Percentiles rank a stretch among this genome's conserved stretches.
Evolutionary conservation across 2,797 vertebrate genomes (phyloP).

Genomic region (Alca torda): DNA sequence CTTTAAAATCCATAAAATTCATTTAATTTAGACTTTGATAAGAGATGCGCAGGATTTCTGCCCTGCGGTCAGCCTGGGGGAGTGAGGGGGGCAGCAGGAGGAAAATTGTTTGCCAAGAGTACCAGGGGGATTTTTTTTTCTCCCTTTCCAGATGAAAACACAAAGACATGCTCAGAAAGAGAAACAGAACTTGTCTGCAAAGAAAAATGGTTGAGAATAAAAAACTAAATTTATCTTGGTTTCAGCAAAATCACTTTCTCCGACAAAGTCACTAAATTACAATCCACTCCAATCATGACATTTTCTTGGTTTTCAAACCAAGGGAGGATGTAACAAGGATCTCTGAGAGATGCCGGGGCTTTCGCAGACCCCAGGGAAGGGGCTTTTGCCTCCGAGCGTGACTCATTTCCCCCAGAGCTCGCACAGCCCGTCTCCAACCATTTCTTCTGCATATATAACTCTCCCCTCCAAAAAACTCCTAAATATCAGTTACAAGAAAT

Average conservation of each 20-base stretch:
- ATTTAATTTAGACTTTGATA: not conserved
- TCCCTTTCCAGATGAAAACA: not conserved
- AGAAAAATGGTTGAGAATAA: not conserved
- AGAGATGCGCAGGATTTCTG: not conserved
- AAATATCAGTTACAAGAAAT: not conserved
- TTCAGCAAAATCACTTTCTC: not conserved
- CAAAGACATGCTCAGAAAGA: not conserved
- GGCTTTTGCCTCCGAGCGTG: fast-evolving
- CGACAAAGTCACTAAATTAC: not conserved
- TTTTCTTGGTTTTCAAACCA: not conserved
- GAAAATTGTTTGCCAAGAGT: not conserved
- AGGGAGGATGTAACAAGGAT: not conserved
- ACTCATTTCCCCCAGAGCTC: not conserved
- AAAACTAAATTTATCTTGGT: not conserved
- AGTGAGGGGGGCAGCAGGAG: not conserved
- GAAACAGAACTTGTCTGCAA: not conserved
- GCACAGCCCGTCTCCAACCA: not conserved
- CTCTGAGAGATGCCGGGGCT: not conserved
- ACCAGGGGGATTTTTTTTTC: not conserved
- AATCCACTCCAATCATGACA: not conserved
- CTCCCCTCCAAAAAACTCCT: not conserved
- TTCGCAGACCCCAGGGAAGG: not conserved
- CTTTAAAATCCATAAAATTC: not conserved
- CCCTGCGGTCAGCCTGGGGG: fast-evolving
- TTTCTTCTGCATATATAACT: not conserved